Conservation (phyloP, 2,888 invertebrate species). For the Enchytraeus crypticus region DNA sequence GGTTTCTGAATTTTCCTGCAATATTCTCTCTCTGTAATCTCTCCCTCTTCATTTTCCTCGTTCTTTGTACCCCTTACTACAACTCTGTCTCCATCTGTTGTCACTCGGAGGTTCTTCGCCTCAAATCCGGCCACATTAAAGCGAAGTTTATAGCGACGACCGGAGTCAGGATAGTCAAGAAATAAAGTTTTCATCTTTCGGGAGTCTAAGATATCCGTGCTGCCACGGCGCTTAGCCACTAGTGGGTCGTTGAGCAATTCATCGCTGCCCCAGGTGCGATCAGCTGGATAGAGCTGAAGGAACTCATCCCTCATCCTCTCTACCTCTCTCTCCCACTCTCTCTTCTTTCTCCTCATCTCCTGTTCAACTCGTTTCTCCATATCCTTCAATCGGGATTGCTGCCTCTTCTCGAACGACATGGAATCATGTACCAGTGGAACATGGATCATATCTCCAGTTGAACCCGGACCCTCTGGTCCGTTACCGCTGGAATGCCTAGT, state of each 20-base stretch:
- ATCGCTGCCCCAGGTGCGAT: conserved; percentile 20
- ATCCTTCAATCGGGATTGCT: conserved; percentile 20
- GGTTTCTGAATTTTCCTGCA: conserved; percentile 23
- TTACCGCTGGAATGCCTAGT: no score
- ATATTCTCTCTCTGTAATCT: conserved; percentile 10
- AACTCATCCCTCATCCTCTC: conserved; percentile 28
- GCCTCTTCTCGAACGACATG: conserved; percentile 23
- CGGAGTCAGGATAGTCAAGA: conserved; percentile 27
- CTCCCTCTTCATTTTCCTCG: conserved; percentile 12
- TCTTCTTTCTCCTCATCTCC: conserved; percentile 22
- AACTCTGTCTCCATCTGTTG: conserved; percentile 19
- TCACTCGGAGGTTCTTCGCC: conserved; percentile 16
- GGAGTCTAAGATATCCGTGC: conserved; percentile 25
- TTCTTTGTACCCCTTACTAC: conserved; percentile 16
- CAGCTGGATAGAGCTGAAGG: conserved; percentile 24
- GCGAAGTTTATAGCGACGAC: conserved; percentile 23
- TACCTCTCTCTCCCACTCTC: conserved; percentile 27
- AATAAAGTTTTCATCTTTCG: conserved; percentile 27
- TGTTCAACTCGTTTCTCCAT: conserved; percentile 27
- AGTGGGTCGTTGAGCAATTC: conserved; percentile 21
- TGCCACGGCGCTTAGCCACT: conserved; percentile 25
- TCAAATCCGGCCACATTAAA: conserved; percentile 21
- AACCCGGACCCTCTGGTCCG: no score
- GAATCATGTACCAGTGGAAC: conserved; percentile 23
- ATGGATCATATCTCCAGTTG: not conserved